Base-by-base conservation (phyloP, 64 coral and sea anemone genomes). In the Dendronephthya gigantea region DNA sequence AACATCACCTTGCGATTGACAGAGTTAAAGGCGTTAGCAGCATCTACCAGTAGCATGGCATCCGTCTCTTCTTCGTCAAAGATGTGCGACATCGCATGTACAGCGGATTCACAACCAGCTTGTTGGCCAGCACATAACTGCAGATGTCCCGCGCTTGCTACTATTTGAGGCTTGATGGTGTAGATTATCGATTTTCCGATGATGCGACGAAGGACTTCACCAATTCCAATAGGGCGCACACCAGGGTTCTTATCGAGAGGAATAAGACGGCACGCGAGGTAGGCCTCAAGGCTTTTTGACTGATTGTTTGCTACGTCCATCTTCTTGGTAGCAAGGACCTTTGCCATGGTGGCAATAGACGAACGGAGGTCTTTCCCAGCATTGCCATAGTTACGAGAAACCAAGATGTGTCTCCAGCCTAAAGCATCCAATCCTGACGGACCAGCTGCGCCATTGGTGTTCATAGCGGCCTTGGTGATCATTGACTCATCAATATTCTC, bases 61-160 rank as follows among this genome's bases (percentile, higher is more conserved):
- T 66, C 58, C 4, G 58, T 66, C 22, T 66, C 58, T 45, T 86
- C 84, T 22, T 51, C 84, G 40, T 34, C 84, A 25, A 39, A 86
- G 55, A 86, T 45, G 41, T 11, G 4, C 11, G 41, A 45, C 41
- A 45, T 45, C 11, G 41, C 4, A 45, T 45, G 41, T 86, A 86
- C n/a, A 36, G 55, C 84, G 33, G 84, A 51, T 68, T 87, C 86
- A 43, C 29, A 76, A 9, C 86, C 86, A 41, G 65, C 75, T 87
- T 87, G 69, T 49, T 76, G 62, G 9, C 65, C 85, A 22, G 35
- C 51, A 75, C 85, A 87, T 11, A 87, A 40, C 40, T 87, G 85
- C 47, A 87, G 43, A 23, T 58, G 39, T 22, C 85, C 84, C 29
- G 50, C 65, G 28, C 19, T 48, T 4, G 13, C 82, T 6, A 83